These are phyloP conservation scores for Cygnus olor DNA, from an alignment of 2,797 vertebrate genomes.

Conservation along the genomic window DNA sequence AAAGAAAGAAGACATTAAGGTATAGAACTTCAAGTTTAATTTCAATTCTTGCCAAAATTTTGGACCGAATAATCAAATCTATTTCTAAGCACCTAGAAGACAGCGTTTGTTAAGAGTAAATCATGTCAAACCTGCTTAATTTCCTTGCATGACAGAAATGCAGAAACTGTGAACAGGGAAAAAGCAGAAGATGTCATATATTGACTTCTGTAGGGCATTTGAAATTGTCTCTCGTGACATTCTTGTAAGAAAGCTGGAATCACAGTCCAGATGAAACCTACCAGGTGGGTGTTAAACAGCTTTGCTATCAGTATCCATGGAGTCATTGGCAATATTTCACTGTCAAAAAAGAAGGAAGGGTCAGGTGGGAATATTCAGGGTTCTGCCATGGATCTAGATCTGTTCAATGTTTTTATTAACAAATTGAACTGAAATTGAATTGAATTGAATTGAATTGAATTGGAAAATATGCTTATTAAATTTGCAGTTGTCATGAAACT, in stretches of 20 bases:
- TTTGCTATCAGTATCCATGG: not conserved
- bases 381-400: not conserved
- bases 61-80: not conserved
- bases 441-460: slow-evolving; percentile 58
- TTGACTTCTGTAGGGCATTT: not conserved
- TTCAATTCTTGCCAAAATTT: not conserved
- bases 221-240: not conserved
- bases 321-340: slow-evolving; percentile 29
- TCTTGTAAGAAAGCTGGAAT: slow-evolving; percentile 8
- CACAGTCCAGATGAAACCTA: not conserved
- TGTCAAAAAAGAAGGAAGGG: slow-evolving; percentile 4
- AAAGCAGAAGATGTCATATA: not conserved
- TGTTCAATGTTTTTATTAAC: slow-evolving; percentile 60
- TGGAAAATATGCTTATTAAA: slow-evolving; percentile 31
- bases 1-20: not conserved
- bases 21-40: not conserved
- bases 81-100: not conserved
- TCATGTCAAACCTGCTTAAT: not conserved
- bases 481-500: slow-evolving; percentile 27
- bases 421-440: slow-evolving; percentile 55
- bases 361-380: not conserved
- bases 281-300: slow-evolving; percentile 9
- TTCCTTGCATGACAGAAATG: not conserved
- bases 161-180: not conserved
- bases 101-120: not conserved